These are phyloP conservation scores for Cheilosia impressa DNA, from an alignment of 2,888 invertebrate genomes.

Conservation along the genomic window DNA sequence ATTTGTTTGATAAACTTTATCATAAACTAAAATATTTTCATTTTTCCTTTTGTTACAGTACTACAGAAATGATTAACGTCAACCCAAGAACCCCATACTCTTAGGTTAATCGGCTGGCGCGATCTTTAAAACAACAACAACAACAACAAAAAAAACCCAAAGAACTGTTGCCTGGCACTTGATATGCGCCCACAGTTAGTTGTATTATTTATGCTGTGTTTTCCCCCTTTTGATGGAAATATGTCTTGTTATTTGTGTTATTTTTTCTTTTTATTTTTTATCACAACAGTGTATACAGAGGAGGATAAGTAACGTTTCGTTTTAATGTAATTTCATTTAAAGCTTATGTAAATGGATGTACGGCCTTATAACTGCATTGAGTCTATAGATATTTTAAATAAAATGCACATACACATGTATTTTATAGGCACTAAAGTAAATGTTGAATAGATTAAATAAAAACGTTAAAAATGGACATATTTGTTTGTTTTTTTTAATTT, in stretches of 20 bases:
- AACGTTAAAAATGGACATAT: neutral
- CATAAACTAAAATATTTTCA: slow-evolving; percentile 18
- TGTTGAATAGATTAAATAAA: slow-evolving; percentile 41
- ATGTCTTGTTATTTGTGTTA: slow-evolving; percentile 34
- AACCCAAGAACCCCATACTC: slow-evolving; percentile 94
- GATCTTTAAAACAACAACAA: slow-evolving; percentile 13
- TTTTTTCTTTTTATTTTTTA: slow-evolving; percentile 28
- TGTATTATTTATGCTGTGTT: slow-evolving; percentile 59
- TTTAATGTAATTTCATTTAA: slow-evolving; percentile 19
- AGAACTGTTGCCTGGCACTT: slow-evolving; percentile 43
- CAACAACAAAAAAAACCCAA: slow-evolving; percentile 39
- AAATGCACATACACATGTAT: slow-evolving; percentile 27
- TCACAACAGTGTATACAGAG: slow-evolving; percentile 5
- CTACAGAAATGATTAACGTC: slow-evolving; percentile 95
- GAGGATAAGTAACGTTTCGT: slow-evolving; percentile 18
- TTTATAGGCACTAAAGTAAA: slow-evolving; percentile 43
- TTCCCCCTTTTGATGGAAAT: slow-evolving; percentile 23
- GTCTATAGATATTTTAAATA: slow-evolving; percentile 2
- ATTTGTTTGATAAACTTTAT: slow-evolving; percentile 14
- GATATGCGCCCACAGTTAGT: slow-evolving; percentile 48
- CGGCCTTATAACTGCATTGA: slow-evolving; percentile 29
- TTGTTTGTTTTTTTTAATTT: too few relatives aligned
- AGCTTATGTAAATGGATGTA: slow-evolving; percentile 32
- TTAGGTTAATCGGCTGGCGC: slow-evolving; percentile 81
- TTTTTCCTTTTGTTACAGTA: slow-evolving; percentile 86